Base-by-base conservation (phyloP, 2,888 invertebrate genomes). In the Parthenolecanium corni region DNA sequence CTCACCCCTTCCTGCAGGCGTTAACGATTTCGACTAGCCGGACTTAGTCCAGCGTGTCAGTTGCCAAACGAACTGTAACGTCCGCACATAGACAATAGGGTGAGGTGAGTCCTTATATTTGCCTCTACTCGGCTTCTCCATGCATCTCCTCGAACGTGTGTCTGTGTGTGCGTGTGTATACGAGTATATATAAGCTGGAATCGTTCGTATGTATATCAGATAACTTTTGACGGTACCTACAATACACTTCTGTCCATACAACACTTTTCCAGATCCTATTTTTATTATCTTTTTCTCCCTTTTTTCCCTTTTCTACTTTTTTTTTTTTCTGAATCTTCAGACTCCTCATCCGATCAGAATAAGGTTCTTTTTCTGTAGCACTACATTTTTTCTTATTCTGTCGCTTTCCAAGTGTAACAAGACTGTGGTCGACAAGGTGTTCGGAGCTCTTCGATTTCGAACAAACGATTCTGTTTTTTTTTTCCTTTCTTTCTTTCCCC, bases 1-100 rank as follows among this genome's bases (percentile, higher is more conserved):
- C 56, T 46, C 44, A 16, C 31, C 46, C 31, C 46, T 31, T 57
- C 46, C 58, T 46, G 58, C 58, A 58, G 58, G 49, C 58, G 58
- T 58, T 47, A 31, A 58, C 58, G 16, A 46, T 36, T 49, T 36
- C 47, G 20, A n/a, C n/a, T n/a, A 14, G 58, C 12, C 47, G 36
- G n/a, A 44, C 21, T 25, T 16, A 51, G 61, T 61, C 40, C 51
- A 61, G 61, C 61, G 61, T 61, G 51, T 61, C 61, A 38, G 40
- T 61, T 51, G 61, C 40, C 51, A 38, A 61, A 61, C 61, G 61
- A 61, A 61, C 51, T 47, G 61, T 61, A 51, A 61, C 61, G 49
- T 49, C 49, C 49, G 14, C 52, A 31, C 24, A 46, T 31, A 57
- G 46, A 57, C 56, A 57, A 57, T 57, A 57, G 56, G 56, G 56